These are phyloP conservation scores for Stigmatopora argus DNA, from an alignment of 2,113 vertebrate genomes.

Conservation along the genomic window DNA sequence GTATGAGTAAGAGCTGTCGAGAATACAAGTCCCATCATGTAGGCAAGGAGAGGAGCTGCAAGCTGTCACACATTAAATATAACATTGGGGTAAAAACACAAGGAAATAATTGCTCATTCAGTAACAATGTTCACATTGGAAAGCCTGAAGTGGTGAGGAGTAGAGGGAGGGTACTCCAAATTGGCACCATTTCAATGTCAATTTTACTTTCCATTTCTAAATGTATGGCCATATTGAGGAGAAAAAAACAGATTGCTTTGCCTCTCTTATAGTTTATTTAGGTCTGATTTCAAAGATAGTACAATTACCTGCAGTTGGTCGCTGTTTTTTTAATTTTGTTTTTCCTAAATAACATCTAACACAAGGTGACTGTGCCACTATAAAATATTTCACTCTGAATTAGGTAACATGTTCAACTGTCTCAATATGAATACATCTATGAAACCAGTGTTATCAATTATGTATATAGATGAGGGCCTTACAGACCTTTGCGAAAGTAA, in stretches of 20 bases:
- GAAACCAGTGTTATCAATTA: background rate
- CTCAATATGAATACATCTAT: too few species aligned
- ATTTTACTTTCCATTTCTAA: constrained; percentile 18
- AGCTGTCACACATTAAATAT: constrained; percentile 62
- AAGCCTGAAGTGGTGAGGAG: background rate
- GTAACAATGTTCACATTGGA: background rate
- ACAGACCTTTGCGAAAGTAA: background rate
- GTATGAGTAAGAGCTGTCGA: constrained; percentile 76
- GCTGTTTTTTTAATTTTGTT: background rate
- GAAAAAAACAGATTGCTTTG: constrained; percentile 20
- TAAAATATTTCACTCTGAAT: background rate
- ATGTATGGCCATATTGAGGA: constrained; percentile 13
- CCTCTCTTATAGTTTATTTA: background rate
- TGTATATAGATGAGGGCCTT: background rate
- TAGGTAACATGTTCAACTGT: background rate
- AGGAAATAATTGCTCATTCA: constrained; percentile 3
- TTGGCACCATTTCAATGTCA: constrained; percentile 18
- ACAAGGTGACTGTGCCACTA: background rate
- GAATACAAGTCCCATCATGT: constrained; percentile 88
- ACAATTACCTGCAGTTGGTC: too few species aligned
- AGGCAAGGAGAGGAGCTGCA: constrained; percentile 92
- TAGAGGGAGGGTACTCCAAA: constrained; percentile 6
- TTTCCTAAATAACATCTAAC: background rate
- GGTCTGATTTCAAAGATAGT: background rate
- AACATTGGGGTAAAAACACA: constrained; percentile 1